A percentile compares a stretch with the other conserved stretches of the same genome.
phyloP scores from a whole-genome alignment of 1,140 invertebrate species.

The Drosophila simulans region DNA sequence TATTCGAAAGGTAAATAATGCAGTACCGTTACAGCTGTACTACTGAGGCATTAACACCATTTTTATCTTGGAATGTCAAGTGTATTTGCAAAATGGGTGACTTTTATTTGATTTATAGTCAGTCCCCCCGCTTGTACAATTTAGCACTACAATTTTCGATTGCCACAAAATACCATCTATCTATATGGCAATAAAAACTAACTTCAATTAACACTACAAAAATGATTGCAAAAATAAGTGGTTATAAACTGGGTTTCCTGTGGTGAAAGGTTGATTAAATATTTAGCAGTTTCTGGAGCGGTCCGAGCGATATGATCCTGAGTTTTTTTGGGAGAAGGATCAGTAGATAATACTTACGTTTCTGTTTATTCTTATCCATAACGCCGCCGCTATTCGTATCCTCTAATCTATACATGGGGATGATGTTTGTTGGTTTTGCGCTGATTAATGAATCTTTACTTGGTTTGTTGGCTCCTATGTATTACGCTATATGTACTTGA shows the following conservation, averaged over 20 bases:
- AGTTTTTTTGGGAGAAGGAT: not conserved
- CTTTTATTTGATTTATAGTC: not conserved
- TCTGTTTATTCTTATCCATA: conserved; percentile 84
- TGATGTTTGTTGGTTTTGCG: conserved; percentile 58
- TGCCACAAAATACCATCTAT: too few species aligned
- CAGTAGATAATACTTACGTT: conserved; percentile 64
- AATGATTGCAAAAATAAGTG: too few species aligned
- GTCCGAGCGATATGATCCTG: not conserved
- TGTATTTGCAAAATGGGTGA: not conserved
- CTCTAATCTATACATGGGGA: conserved; percentile 84
- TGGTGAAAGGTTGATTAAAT: too few species aligned
- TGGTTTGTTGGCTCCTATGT: conserved; percentile 24
- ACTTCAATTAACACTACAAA: too few species aligned
- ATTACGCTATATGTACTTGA: conserved; percentile 34
- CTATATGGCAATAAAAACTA: too few species aligned
- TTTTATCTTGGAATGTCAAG: conserved; percentile 1
- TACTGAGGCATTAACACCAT: not conserved
- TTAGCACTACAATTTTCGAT: too few species aligned
- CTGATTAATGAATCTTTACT: conserved; percentile 45
- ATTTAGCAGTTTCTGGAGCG: not conserved
- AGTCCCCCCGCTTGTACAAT: not conserved
- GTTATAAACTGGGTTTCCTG: too few species aligned
- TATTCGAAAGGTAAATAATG: not conserved
- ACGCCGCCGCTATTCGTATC: conserved; percentile 81
- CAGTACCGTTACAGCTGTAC: not conserved